A percentile compares a stretch with the other conserved stretches of the same genome.
These are phyloP conservation scores for Caenorhabditis sp. DNA, from an alignment of 2,888 invertebrate species.

Conservation along the genomic window DNA sequence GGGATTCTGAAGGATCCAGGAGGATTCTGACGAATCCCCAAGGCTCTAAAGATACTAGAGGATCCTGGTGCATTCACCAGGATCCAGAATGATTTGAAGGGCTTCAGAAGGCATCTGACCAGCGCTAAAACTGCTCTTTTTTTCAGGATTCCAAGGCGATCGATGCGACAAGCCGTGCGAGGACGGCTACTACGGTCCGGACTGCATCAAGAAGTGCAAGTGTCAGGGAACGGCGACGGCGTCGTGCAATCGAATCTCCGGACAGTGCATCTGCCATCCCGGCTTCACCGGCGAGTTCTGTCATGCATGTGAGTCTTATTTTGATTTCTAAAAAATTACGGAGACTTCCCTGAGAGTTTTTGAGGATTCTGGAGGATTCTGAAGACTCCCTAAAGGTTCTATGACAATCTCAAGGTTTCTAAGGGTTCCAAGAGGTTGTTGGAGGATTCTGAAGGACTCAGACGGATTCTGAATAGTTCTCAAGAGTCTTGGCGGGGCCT, in stretches of 20 bases:
- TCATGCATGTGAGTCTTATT: slow-evolving; percentile 67
- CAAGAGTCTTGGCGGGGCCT: too few relatives aligned
- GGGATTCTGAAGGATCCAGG: neutral
- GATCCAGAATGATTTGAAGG: too few relatives aligned
- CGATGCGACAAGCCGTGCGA: slow-evolving; percentile 87
- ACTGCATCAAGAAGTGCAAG: slow-evolving; percentile 86
- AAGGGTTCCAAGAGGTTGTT: too few relatives aligned
- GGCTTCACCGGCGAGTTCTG: slow-evolving; percentile 83
- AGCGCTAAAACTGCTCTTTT: neutral
- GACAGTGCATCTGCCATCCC: slow-evolving; percentile 85
- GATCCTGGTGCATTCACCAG: neutral
- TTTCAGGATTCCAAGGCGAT: slow-evolving; percentile 78
- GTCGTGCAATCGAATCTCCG: slow-evolving; percentile 84
- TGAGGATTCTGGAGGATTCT: too few relatives aligned
- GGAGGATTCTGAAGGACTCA: too few relatives aligned
- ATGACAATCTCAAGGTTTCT: too few relatives aligned
- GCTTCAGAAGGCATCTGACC: too few relatives aligned
- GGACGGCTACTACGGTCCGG: slow-evolving; percentile 89
- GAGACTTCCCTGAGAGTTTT: too few relatives aligned
- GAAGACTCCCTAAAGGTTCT: too few relatives aligned
- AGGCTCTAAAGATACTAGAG: neutral
- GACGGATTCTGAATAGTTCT: too few relatives aligned
- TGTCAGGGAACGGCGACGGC: slow-evolving; percentile 79
- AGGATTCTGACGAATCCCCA: too few relatives aligned
- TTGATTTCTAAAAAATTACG: too few relatives aligned